These are phyloP conservation scores for Acromyrmex echinatior DNA, from an alignment of 1,140 invertebrate genomes.

Conservation along the genomic window DNA sequence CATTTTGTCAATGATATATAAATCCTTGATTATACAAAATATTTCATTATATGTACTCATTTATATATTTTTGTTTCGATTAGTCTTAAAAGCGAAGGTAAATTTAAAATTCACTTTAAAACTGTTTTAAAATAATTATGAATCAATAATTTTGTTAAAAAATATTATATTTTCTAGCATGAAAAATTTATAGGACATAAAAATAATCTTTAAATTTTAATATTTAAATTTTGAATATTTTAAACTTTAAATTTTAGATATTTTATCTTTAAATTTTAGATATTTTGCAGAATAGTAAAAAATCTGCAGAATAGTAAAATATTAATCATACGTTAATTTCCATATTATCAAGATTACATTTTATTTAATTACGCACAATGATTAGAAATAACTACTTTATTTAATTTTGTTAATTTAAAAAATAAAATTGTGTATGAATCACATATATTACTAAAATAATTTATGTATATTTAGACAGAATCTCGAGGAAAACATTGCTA, in stretches of 20 bases:
- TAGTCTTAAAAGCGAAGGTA: not conserved
- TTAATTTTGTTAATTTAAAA: not conserved
- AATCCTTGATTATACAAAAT: slow-evolving; percentile 18
- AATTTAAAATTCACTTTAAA: not conserved
- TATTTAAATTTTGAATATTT: no score
- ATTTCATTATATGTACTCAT: not conserved
- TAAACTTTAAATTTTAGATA: no score
- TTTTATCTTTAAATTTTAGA: not conserved
- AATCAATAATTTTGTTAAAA: not conserved
- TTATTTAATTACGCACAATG: not conserved
- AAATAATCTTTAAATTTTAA: not conserved
- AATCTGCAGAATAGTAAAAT: not conserved
- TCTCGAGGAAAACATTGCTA: slow-evolving; percentile 20
- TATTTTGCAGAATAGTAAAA: not conserved
- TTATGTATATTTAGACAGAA: not conserved
- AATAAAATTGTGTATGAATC: not conserved
- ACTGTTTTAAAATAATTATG: not conserved
- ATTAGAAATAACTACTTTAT: not conserved
- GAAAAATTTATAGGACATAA: not conserved
- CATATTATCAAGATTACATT: not conserved
- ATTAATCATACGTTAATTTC: not conserved
- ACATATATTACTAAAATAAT: slow-evolving; percentile 19
- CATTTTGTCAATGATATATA: not conserved
- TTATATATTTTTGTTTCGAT: not conserved
- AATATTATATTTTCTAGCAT: not conserved